Evolutionary conservation across 2,797 vertebrate species (phyloP), one percentile per base, ranked within the genome.

Genomic region (Tragopan temminckii): DNA sequence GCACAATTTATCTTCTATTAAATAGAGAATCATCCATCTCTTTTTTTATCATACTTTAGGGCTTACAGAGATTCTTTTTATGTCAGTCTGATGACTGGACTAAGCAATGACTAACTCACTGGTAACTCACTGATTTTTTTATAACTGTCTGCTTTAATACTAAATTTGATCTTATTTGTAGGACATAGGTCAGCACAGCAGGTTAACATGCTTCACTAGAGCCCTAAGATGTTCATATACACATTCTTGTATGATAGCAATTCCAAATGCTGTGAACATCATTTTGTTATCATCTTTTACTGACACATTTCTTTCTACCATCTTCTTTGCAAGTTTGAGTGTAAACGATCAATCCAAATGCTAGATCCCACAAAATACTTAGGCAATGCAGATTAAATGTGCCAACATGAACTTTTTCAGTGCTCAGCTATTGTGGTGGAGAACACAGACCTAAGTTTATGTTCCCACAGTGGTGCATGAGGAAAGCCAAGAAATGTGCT

Each of bases 61-160:
- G 77, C 19, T 21, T 57, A 8, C 31, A 53, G 13, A 50, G 19
- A 46, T 76, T 80, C 0, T 67, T 82, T 62, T 89, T 82, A n/a
- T 25, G 27, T 52, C 14, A 57, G 12, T 17, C 38, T 74, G 70
- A 71, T 72, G 45, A 69, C 50, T 66, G 63, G 45, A 64, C 29
- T 74, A 63, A 80, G 15, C 0, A 0, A 62, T 42, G 36, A 80
- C 36, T 79, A 66, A 69, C 29, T 80, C 18, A 29, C n/a, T 48
- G 64, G 11, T 63, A 93, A 52, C 23, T 81, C 50, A 31, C 21
- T 31, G 50, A 36, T 76, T 95, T 50, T 75, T 64, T 84, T 27
- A n/a, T 59, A 72, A 33, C 40, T 85, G 23, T 61, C 52, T 82
- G 10, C 29, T 84, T 74, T 25, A 84, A 72, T 81, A 50, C 27